Base-by-base conservation (phyloP, 2,888 invertebrate species). In the Dendrolimus pini region DNA sequence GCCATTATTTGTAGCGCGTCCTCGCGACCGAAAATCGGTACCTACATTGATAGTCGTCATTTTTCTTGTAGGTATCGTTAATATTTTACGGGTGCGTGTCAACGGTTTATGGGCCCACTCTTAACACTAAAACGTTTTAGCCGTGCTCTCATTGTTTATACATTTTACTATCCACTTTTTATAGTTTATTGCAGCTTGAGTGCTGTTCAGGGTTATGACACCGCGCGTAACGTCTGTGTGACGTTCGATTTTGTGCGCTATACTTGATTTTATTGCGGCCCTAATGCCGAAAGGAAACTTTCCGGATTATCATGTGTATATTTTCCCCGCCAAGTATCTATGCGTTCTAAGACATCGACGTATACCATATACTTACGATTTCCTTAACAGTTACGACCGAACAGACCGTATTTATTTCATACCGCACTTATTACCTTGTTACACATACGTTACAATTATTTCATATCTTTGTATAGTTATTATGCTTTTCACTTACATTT, bases 81-180 rank as follows among this genome's bases (percentile, higher is more conserved):
- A 90, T 89, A 89, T 88, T 89, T 89, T 85, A 90, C 84, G 82
- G 82, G 87, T 89, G 89, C 88, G 89, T 90, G 89, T 87, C 89
- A 82, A 83, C 85, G 82, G 82, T 89, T 89, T 89, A 89, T 87
- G 87, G 82, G 78, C 82, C 84, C 85, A 88, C 89, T 89, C 88
- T 88, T 85, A 86, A 87, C 89, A 88, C 89, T 90, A 87, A 90
- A 89, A 86, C 89, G 89, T 87, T 89, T 89, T 85, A 83, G 85
- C 80, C 84, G 77, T 83, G 80, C 84, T 87, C 87, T 86, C 87
- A 87, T 89, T 89, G 89, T 89, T 89, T 89, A 88, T 89, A 86
- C 85, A 84, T 88, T 89, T 89, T 87, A 88, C 86, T 87, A 86
- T 86, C 84, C 80, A 79, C 82, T 87, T 88, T 87, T 88, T 87